A percentile compares a stretch with the other conserved stretches of the same genome.
Evolutionary conservation across 2,797 vertebrate genomes (phyloP).

Genomic region (Acanthurus leucopareius): DNA sequence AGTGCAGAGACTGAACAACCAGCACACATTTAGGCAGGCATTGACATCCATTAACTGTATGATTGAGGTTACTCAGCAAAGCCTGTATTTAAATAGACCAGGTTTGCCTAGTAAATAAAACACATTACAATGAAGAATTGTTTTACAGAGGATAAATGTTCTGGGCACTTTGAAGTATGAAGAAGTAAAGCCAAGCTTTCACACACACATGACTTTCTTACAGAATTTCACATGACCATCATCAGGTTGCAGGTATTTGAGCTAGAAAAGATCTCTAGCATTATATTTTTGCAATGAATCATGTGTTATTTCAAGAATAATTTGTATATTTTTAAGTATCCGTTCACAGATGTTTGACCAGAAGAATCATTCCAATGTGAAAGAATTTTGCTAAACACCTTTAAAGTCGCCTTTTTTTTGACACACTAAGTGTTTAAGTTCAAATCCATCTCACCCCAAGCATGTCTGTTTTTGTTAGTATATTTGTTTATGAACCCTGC

Average conservation of each 20-base stretch:
- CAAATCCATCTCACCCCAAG: neutral
- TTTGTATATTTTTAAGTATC: neutral
- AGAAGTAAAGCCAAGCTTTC: neutral
- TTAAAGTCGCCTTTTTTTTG: neutral
- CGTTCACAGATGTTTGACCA: neutral
- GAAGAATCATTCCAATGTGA: neutral
- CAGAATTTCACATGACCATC: neutral
- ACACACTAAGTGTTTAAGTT: neutral
- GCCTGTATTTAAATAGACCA: neutral
- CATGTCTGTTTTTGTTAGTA: neutral
- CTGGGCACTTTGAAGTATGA: neutral
- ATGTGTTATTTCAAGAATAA: neutral
- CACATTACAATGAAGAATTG: neutral
- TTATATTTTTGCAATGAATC: neutral
- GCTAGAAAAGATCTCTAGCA: neutral
- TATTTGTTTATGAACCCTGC: constrained; percentile 31
- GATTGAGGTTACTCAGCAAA: too few relatives aligned
- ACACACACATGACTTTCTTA: too few relatives aligned
- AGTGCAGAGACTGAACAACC: neutral
- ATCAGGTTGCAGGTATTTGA: neutral
- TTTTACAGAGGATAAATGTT: neutral
- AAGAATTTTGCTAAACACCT: neutral
- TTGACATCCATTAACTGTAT: neutral
- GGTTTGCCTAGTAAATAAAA: neutral
- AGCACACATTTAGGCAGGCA: neutral